Base-by-base conservation (phyloP, 2,113 vertebrate genomes). In the Pomatorhinus ruficollis region DNA sequence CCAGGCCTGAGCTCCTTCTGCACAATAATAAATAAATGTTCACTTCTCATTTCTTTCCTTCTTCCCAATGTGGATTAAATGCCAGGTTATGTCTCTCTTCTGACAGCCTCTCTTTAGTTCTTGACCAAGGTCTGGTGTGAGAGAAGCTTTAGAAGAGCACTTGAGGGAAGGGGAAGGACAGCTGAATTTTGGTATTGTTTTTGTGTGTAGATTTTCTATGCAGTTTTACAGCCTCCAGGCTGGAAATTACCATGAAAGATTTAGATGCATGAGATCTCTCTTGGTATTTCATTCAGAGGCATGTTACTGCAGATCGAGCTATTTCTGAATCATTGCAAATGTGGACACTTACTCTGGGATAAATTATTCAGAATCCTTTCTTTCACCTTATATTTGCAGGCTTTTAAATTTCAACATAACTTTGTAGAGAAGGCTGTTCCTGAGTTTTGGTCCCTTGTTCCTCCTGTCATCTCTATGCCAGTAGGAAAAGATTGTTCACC, bases 281-380 rank as follows among this genome's bases (percentile, higher is more conserved):
- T 91, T 94, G 91, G 4, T 95, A 91, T 57, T 95, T 95, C 78
- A 53, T 89, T 91, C 77, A 79, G 77, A 80, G 61, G 37, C 61
- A 76, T 87, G 83, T 94, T 90, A 69, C 89, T 91, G 72, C 89
- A 96, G 71, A 83, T 87, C 1, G 8, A 89, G 94, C 89, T 95
- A 89, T 95, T 96, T 93, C 86, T 77, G 86, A 93, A 56, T 89
- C 80, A 78, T 78, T 92, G 91, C 80, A 89, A 83, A 87, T 94
- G 87, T 91, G 93, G 80, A 91, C 91, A 78, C 72, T 97, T 95
- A 96, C 93, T 92, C 47, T 75, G 44, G 86, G 64, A 92, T 97
- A 87, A 96, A 97, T 96, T 96, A 95, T 95, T 95, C 87, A 97
- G 61, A 70, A 93, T 85, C 53, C 15, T 28, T 85, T 93, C 88